Percentiles rank a stretch among this genome's conserved stretches.
These are phyloP conservation scores for Donacobius atricapilla DNA, from an alignment of 2,113 vertebrate genomes.

Conservation along the genomic window DNA sequence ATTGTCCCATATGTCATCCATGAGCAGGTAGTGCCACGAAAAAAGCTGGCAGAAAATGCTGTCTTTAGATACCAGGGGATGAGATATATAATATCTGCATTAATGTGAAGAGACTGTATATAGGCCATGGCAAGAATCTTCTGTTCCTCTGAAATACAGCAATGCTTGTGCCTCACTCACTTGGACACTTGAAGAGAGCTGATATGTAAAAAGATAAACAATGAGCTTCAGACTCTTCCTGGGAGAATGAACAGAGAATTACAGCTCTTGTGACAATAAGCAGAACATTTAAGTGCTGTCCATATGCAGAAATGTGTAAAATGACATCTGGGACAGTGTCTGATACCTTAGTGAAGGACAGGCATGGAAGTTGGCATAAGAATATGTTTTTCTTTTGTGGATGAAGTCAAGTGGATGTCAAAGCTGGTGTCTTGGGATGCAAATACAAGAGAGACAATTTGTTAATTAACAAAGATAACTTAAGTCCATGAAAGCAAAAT, in stretches of 20 bases:
- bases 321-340: neutral
- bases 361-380: neutral
- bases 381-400: neutral
- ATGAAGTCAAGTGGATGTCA: neutral
- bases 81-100: neutral
- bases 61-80: neutral
- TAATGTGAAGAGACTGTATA: neutral
- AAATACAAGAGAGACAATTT: neutral
- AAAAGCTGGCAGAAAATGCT: neutral
- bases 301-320: neutral
- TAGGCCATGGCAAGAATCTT: neutral
- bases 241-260: neutral
- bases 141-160: neutral
- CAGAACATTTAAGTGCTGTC: neutral
- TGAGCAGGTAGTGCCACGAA: neutral
- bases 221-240: neutral
- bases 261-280: neutral
- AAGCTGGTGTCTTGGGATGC: neutral
- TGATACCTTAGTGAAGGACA: neutral
- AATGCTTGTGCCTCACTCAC: neutral
- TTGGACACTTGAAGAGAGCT: neutral
- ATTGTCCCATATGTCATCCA: neutral
- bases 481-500: neutral
- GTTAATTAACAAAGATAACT: neutral
- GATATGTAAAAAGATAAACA: neutral